Evolutionary conservation across 1,140 invertebrate species (phyloP).

Genomic region (Oedothorax gibbosus): DNA sequence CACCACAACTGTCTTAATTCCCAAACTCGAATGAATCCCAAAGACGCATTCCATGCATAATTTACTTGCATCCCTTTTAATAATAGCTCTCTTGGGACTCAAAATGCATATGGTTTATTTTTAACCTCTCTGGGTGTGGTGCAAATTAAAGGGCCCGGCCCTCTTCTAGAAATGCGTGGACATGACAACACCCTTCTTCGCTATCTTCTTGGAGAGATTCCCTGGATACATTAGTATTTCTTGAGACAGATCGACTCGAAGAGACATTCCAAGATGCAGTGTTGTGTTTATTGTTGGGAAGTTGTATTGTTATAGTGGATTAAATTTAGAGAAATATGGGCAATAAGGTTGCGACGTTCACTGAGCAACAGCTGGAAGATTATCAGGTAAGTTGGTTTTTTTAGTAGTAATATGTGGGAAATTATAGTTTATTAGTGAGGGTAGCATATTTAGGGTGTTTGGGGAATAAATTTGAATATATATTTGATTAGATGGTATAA

Average conservation of each 20-base stretch:
- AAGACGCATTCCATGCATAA: not conserved
- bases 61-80: not conserved
- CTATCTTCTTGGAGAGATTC: not conserved
- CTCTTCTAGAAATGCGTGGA: constrained; percentile 32
- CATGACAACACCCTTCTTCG: constrained; percentile 52
- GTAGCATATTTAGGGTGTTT: not conserved
- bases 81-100: constrained; percentile 16
- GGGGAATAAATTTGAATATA: not conserved
- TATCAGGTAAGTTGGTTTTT: constrained; percentile 77
- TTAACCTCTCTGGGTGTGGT: constrained; percentile 55
- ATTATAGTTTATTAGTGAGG: not conserved
- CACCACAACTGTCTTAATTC: not conserved
- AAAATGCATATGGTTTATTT: constrained; percentile 51
- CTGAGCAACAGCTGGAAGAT: constrained; percentile 89
- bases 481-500: not conserved
- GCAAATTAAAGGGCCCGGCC: constrained; percentile 47
- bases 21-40: not conserved
- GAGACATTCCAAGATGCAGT: not conserved
- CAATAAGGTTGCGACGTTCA: constrained; percentile 89
- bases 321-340: constrained; percentile 74
- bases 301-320: not conserved
- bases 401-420: not conserved
- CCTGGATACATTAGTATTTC: not conserved
- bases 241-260: not conserved
- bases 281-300: not conserved